Percentiles rank a stretch among this genome's conserved stretches.
Conservation (phyloP, 1,140 invertebrate genomes). For the Drosophila ercepeae region DNA sequence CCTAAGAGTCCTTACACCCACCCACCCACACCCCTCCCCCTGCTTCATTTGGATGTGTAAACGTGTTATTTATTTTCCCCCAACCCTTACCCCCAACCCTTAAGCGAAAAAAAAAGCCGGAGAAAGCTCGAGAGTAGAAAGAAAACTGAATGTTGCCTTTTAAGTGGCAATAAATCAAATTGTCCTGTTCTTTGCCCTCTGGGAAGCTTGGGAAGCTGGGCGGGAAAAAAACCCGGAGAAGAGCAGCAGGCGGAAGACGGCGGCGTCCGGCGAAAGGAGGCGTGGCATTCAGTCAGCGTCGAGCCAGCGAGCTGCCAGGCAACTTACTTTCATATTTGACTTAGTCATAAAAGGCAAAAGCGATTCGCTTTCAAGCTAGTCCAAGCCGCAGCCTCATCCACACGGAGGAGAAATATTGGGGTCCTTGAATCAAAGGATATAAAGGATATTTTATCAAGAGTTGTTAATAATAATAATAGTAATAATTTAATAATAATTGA, state of each 20-base stretch:
- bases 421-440: not conserved
- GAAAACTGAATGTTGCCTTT: constrained; percentile 80
- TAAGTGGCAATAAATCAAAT: constrained; percentile 82
- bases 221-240: not conserved
- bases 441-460: not conserved
- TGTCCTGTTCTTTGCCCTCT: constrained; percentile 56
- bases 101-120: not conserved
- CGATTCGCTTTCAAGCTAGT: constrained; percentile 48
- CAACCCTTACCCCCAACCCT: too few species aligned
- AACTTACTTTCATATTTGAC: constrained; percentile 79
- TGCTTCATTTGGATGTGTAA: constrained; percentile 80
- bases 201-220: constrained; percentile 16
- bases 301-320: constrained; percentile 46
- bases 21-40: constrained; percentile 9
- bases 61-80: constrained; percentile 77
- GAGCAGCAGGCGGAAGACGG: not conserved
- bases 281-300: constrained; percentile 45
- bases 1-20: too few species aligned
- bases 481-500: too few species aligned
- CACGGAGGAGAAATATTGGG: constrained; percentile 25
- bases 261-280: not conserved
- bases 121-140: constrained; percentile 17
- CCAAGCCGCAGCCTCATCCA: constrained; percentile 31
- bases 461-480: not conserved
- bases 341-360: constrained; percentile 73